Percentiles rank a stretch among this genome's conserved stretches.
Evolutionary conservation across 2,888 invertebrate species (phyloP).

Genomic region (Ochlodes sylvanus): DNA sequence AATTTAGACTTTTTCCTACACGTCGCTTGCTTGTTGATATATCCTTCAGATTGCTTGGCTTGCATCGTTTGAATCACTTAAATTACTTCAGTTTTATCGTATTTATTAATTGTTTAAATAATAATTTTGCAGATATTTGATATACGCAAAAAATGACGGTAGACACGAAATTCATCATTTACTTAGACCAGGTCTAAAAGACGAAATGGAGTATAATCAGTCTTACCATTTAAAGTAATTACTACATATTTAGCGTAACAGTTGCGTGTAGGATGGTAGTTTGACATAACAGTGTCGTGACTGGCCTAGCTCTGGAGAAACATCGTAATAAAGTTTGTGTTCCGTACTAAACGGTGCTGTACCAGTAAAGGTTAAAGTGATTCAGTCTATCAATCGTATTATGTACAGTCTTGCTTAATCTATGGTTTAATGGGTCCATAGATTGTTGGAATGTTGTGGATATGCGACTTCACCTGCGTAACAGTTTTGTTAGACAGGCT

Average conservation of each 20-base stretch:
- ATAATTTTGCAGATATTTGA: background rate
- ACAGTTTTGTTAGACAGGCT: background rate
- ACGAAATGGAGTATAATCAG: background rate
- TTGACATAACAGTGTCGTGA: conserved; percentile 69
- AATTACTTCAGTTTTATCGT: too few species aligned
- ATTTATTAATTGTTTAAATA: background rate
- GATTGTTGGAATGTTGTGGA: conserved; percentile 16
- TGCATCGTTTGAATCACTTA: conserved; percentile 26
- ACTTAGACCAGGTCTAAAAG: conserved; percentile 4
- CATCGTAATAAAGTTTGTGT: conserved; percentile 63
- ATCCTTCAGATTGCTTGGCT: conserved; percentile 45
- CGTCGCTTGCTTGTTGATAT: conserved; percentile 31
- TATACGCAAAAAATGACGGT: too few species aligned
- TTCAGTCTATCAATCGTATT: conserved; percentile 36
- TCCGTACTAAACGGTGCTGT: conserved; percentile 29
- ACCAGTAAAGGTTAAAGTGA: conserved; percentile 31
- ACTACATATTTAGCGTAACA: conserved; percentile 59
- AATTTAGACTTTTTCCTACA: conserved; percentile 53
- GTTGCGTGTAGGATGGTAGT: conserved; percentile 70
- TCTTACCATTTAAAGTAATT: conserved; percentile 27
- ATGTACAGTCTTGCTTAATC: conserved; percentile 28
- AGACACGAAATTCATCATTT: too few species aligned
- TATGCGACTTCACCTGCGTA: too few species aligned
- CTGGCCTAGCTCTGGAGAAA: conserved; percentile 64
- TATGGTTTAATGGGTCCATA: conserved; percentile 20